These are phyloP conservation scores for Dendrophyllia cribrosa DNA, from an alignment of 64 coral and sea anemone species.

Conservation along the genomic window DNA sequence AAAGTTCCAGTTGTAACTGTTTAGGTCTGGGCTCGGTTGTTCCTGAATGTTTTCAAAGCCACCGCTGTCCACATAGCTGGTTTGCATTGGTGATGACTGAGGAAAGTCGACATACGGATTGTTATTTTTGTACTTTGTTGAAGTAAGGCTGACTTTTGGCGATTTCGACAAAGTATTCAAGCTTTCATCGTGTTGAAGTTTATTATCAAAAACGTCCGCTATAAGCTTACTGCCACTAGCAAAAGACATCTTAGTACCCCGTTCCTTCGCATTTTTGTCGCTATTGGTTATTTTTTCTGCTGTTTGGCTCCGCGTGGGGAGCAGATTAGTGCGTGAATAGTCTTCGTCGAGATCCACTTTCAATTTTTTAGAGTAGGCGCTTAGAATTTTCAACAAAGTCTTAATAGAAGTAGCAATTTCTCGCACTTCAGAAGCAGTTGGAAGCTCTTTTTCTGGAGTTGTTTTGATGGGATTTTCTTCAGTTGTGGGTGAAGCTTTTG, in stretches of 20 bases:
- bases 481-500: neutral
- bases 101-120: slow-evolving; percentile 21
- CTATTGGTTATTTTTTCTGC: neutral
- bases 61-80: slow-evolving; percentile 17
- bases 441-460: neutral
- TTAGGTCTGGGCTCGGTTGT: slow-evolving; percentile 10
- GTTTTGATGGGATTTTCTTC: neutral
- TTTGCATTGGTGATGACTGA: neutral
- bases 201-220: neutral
- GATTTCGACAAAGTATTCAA: neutral
- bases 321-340: neutral
- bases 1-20: slow-evolving; percentile 16
- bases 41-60: slow-evolving; percentile 44
- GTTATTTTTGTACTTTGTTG: neutral
- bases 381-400: slow-evolving; percentile 34
- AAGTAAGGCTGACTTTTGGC: neutral
- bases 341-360: neutral
- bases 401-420: slow-evolving; percentile 34
- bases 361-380: slow-evolving; percentile 15
- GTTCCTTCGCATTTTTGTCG: neutral
- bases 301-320: neutral
- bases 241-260: neutral
- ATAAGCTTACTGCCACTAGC: neutral
- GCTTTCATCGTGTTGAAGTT: neutral
- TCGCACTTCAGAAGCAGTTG: slow-evolving; percentile 29